Evolutionary conservation across 2,888 invertebrate species (phyloP).

Genomic region (Agrochola lota): DNA sequence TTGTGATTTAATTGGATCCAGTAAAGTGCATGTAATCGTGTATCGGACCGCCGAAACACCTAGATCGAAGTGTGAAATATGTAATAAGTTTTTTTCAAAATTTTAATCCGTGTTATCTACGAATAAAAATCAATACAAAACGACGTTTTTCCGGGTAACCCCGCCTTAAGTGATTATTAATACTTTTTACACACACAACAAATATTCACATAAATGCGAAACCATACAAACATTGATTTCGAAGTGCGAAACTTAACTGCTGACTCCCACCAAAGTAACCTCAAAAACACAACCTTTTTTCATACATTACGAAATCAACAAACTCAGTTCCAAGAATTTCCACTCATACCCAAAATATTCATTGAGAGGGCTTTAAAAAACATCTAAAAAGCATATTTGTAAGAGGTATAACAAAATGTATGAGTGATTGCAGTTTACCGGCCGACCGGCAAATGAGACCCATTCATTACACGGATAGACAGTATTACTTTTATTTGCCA

Average conservation of each 20-base stretch:
- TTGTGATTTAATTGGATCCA: too few species aligned
- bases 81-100: too few species aligned
- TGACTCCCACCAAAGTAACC: not conserved
- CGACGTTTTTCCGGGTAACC: too few species aligned
- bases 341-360: slow-evolving; percentile 16
- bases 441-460: slow-evolving; percentile 60
- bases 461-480: slow-evolving; percentile 80
- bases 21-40: too few species aligned
- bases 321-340: slow-evolving; percentile 29
- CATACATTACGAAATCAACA: slow-evolving; percentile 32
- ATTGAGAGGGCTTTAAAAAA: slow-evolving; percentile 1
- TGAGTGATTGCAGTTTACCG: slow-evolving; percentile 48
- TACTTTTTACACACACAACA: not conserved
- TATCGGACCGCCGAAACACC: too few species aligned
- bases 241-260: slow-evolving; percentile 35
- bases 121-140: too few species aligned
- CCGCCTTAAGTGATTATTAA: slow-evolving; percentile 3
- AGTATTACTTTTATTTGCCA: slow-evolving; percentile 83
- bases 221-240: slow-evolving; percentile 23
- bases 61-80: too few species aligned
- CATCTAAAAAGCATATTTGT: slow-evolving; percentile 11
- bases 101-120: too few species aligned
- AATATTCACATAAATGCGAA: not conserved
- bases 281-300: slow-evolving; percentile 16
- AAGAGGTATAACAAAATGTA: slow-evolving; percentile 42